Base-by-base conservation (phyloP, 2,888 invertebrate species). In the Dynastes tityus region DNA sequence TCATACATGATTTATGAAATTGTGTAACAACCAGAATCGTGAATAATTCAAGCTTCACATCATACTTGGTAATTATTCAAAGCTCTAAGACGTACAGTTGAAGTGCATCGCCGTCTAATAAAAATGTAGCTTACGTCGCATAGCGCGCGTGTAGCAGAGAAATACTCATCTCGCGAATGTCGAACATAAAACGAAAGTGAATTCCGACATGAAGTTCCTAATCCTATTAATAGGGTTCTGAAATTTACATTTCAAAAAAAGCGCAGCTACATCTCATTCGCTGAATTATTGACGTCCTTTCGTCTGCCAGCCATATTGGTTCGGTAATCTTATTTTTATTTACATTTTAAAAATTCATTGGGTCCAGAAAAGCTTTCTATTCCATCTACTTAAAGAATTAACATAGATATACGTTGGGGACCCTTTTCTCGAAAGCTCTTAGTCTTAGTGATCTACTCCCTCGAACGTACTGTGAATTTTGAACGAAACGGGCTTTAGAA, bases 241-340 rank as follows among this genome's bases (percentile, higher is more conserved):
- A 63, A 71, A 77, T 77, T 71, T 77, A 61, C 77, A 77, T 77
- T 71, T 71, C 64, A 71, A 77, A 77, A 77, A 51, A 58, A 79
- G 73, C 16, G 75, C 76, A 58, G 45, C 11, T 11, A 22, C 73
- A 73, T 40, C 22, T 58, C 58, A 58, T 40, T 58, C 58, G 16
- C 40, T 73, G 58, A 58, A 73, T 73, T 73, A 73, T 58, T 58
- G 58, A 58, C 58, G 40, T 37, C 22, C 73, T 22, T 22, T 40
- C 29, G 55, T 58, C 22, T 58, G 55, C 2, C 68, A 9, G 49
- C 73, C 61, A 61, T 45, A 58, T 61, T 61, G 49, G 45, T 27
- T 80, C 79, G 76, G 75, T 79, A 80, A 80, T 78, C 78, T 78
- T 79, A 81, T 80, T 81, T 81, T 80, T 80, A 80, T 81, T 80